Evolutionary conservation across 2,113 vertebrate species (phyloP).

Genomic region (Ochotona princeps): DNA sequence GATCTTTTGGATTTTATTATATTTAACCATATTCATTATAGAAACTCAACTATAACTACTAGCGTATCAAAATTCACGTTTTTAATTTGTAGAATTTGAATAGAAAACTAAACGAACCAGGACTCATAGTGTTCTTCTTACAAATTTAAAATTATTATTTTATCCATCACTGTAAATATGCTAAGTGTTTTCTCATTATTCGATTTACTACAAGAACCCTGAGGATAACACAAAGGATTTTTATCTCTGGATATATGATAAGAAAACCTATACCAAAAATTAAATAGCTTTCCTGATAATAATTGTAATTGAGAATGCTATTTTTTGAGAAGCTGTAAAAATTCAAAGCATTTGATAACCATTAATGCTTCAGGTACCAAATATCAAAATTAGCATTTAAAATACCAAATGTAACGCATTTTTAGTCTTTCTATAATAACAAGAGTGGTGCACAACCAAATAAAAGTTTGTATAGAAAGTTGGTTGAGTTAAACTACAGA

Average conservation of each 20-base stretch:
- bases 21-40: neutral
- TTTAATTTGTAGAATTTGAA: constrained; percentile 18
- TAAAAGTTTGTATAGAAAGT: constrained; percentile 20
- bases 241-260: neutral
- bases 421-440: constrained; percentile 1
- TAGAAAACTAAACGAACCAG: constrained; percentile 10
- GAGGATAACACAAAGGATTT: neutral
- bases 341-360: constrained; percentile 10
- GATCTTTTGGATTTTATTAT: constrained; percentile 26
- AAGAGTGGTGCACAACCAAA: neutral
- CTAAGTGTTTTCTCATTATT: constrained; percentile 20
- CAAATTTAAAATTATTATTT: constrained; percentile 44
- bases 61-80: constrained; percentile 46
- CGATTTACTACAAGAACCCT: constrained; percentile 42
- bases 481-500: neutral
- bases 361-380: neutral
- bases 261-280: constrained; percentile 13
- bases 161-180: constrained; percentile 16
- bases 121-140: constrained; percentile 23
- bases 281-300: constrained; percentile 35
- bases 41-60: neutral
- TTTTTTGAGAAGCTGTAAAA: constrained; percentile 30
- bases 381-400: constrained; percentile 42
- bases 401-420: constrained; percentile 34
- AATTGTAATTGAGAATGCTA: constrained; percentile 11